Evolutionary conservation across 2,797 vertebrate species (phyloP), one percentile per base, ranked within the genome.

Genomic region (Sphaeramia orbicularis): DNA sequence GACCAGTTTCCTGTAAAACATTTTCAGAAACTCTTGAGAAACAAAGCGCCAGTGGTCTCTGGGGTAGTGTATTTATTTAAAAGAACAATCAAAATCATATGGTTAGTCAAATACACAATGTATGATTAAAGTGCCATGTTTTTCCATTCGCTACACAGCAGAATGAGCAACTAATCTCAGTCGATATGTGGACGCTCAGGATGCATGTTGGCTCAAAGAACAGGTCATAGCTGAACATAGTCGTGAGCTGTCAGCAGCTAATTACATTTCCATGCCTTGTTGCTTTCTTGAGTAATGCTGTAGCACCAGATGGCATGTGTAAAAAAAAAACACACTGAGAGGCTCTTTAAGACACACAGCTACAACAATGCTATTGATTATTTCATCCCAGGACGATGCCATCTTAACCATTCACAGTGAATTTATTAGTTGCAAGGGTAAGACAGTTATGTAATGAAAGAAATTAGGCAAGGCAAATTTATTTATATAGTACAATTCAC

Each of bases 141-240:
- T 57, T 64, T 15, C 19, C 2, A 36, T 51, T 49, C 52, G 32
- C 21, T 16, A 1, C 13, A 24, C 11, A 32, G 10, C 30, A 16
- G 4, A 43, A 19, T 7, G 10, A 13, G 18, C 1, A 3, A 16
- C 16, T 13, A 45, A 37, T 37, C 55, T 16, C 0, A 12, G 24
- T 58, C 7, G 7, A 47, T 10, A n/a, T 45, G 65, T 53, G 55
- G 64, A 68, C 37, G 69, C 65, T 57, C 59, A 68, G 2, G 38
- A 32, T 50, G 38, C 11, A 32, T 7, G 30, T 53, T 43, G 54
- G 42, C 54, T 48, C 15, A 42, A 38, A 52, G 21, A n/a, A 35
- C 12, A 41, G 53, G 43, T n/a, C 43, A 10, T 12, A 19, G 50
- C 40, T 18, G 37, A 60, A 59, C 65, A 52, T 27, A 19, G 41